Conservation (phyloP, 2,888 invertebrate genomes). For the Cryptus viduatorius region DNA sequence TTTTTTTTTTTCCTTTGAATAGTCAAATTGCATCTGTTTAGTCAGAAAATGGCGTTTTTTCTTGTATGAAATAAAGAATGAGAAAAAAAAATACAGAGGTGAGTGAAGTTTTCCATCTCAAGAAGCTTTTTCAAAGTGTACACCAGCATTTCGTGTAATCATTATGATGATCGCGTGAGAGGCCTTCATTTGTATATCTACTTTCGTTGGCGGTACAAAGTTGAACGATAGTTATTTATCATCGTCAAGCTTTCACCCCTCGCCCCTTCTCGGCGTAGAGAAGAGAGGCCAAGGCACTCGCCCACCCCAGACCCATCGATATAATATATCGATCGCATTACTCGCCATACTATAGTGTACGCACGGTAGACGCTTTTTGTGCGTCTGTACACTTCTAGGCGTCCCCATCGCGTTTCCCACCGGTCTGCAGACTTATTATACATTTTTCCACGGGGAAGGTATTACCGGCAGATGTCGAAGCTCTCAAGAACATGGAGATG, state of each 20-base stretch:
- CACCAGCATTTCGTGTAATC: constrained; percentile 55
- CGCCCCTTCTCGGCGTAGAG: constrained; percentile 62
- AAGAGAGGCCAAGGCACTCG: constrained; percentile 61
- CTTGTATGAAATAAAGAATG: background rate
- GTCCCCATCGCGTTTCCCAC: constrained; percentile 42
- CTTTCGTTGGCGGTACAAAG: constrained; percentile 63
- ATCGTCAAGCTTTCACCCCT: constrained; percentile 76
- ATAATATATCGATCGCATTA: constrained; percentile 78
- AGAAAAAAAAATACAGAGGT: constrained; percentile 15
- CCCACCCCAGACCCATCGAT: constrained; percentile 64
- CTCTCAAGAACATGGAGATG: constrained; percentile 48
- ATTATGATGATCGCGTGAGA: constrained; percentile 70
- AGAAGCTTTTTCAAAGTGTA: constrained; percentile 25
- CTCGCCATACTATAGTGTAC: constrained; percentile 38
- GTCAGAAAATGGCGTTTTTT: too few relatives aligned
- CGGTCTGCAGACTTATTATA: constrained; percentile 61
- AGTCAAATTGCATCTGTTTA: too few relatives aligned
- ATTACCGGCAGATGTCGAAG: constrained; percentile 62
- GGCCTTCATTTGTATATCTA: constrained; percentile 69
- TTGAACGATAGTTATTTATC: constrained; percentile 77
- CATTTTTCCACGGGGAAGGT: constrained; percentile 46
- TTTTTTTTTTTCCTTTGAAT: too few relatives aligned
- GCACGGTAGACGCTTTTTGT: constrained; percentile 60
- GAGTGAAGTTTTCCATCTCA: constrained; percentile 41
- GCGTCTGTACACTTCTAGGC: constrained; percentile 55